Conservation (phyloP, 2,113 vertebrate species). For the Ctenomys sociabilis region DNA sequence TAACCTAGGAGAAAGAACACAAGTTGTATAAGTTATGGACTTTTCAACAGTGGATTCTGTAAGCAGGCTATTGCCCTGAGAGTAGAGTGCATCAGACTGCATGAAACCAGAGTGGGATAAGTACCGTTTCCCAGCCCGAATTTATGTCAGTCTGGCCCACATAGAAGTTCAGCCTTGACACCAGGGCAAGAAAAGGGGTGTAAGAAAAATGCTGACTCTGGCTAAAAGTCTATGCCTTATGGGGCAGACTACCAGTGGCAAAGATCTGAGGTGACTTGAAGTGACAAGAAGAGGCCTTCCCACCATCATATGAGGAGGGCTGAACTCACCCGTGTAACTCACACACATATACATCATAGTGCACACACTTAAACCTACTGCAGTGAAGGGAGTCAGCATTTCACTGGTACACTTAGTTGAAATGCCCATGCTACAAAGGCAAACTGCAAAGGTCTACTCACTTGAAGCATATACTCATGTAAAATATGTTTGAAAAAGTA, state of each 20-base stretch:
- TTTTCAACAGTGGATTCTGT: background rate
- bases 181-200: background rate
- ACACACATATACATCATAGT: too few species aligned
- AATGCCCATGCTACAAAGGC: background rate
- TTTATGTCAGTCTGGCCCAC: background rate
- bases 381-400: background rate
- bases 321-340: background rate
- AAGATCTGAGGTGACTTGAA: background rate
- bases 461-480: fast-evolving
- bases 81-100: background rate
- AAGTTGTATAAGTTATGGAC: background rate
- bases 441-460: background rate
- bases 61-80: background rate
- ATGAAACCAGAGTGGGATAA: background rate
- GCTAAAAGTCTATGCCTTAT: background rate
- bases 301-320: background rate
- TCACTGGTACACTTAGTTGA: background rate
- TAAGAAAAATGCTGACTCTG: background rate
- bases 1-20: background rate
- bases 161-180: background rate
- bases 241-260: fast-evolving
- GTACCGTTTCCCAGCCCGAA: background rate
- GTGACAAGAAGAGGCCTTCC: background rate
- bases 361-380: background rate
- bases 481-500: background rate